Evolutionary conservation across 1,140 invertebrate genomes (phyloP).

Genomic region (Acromyrmex echinatior): DNA sequence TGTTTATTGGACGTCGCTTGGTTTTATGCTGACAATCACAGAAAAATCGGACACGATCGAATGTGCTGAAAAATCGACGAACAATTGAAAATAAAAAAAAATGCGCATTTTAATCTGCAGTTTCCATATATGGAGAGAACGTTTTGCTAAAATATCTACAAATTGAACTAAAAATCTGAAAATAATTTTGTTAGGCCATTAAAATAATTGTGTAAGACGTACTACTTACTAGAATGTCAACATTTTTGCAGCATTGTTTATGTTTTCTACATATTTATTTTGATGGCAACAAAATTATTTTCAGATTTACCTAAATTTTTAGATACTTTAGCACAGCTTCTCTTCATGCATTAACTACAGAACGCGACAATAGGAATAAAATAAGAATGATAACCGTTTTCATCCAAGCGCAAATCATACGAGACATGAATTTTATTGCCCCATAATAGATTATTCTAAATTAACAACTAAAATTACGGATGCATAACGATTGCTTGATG

Average conservation of each 20-base stretch:
- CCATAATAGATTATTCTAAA: slow-evolving; percentile 26
- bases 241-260: too few species aligned
- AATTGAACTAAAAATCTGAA: too few species aligned
- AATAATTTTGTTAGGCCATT: too few species aligned
- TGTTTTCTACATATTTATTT: too few species aligned
- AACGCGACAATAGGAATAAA: neutral
- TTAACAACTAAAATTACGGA: neutral
- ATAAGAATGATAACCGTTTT: slow-evolving; percentile 25
- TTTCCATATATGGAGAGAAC: neutral
- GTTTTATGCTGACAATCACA: neutral
- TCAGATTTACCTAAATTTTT: too few species aligned
- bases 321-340: neutral
- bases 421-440: neutral
- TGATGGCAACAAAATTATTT: neutral
- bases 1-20: too few species aligned
- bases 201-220: too few species aligned
- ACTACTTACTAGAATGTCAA: too few species aligned
- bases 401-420: neutral
- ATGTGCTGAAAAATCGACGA: neutral
- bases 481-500: neutral
- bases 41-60: neutral
- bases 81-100: neutral
- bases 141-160: too few species aligned
- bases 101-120: neutral
- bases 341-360: neutral